phyloP scores from a whole-genome alignment of 1,140 invertebrate species.

The Scaptomyza montana region DNA sequence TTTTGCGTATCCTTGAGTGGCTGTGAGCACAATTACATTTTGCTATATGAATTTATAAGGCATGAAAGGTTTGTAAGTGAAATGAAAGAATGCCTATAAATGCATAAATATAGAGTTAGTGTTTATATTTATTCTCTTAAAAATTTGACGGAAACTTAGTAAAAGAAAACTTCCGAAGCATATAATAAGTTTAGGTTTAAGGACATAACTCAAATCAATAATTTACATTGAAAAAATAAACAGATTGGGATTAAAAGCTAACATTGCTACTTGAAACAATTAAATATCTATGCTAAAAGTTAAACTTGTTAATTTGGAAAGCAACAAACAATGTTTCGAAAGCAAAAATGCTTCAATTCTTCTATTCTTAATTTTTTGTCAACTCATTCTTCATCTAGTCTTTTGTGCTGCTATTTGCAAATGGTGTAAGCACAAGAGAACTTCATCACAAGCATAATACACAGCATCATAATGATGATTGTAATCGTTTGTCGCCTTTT shows the following conservation, averaged over 20 bases:
- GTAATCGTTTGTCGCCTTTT: conserved; percentile 21
- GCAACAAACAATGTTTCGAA: neutral
- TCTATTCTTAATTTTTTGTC: conserved; percentile 14
- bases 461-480: neutral
- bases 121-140: too few species aligned
- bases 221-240: too few species aligned
- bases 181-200: too few species aligned
- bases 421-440: conserved; percentile 44
- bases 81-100: neutral
- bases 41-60: neutral
- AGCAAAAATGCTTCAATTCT: neutral
- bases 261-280: too few species aligned
- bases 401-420: conserved; percentile 35
- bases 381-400: neutral
- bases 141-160: too few species aligned
- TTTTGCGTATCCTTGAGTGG: conserved; percentile 17
- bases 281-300: too few species aligned
- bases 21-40: conserved; percentile 5
- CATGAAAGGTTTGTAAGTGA: neutral
- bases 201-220: too few species aligned
- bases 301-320: too few species aligned
- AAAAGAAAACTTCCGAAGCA: too few species aligned
- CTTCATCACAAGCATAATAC: conserved; percentile 42
- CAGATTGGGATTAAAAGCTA: too few species aligned
- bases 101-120: neutral